Percentiles rank a stretch among this genome's conserved stretches.
phyloP scores from a whole-genome alignment of 2,797 vertebrate species.

The Tarsius wallacei region DNA sequence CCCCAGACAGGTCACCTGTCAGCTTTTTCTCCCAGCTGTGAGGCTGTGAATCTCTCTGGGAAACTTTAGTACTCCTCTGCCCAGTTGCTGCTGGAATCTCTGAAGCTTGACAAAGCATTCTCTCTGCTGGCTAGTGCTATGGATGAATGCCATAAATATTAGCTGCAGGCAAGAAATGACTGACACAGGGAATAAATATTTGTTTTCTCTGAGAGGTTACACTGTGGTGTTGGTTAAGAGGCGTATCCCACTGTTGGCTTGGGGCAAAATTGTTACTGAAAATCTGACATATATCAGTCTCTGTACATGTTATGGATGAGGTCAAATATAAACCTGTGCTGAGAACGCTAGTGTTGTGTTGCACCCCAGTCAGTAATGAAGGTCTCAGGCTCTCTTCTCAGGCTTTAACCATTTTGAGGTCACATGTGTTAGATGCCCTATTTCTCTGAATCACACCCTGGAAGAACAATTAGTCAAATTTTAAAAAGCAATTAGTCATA shows the following conservation, averaged over 20 bases:
- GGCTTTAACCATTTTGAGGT: neutral
- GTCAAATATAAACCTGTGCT: slow-evolving; percentile 44
- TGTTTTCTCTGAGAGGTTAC: slow-evolving; percentile 75
- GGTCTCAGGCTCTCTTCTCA: neutral
- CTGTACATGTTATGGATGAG: slow-evolving; percentile 58
- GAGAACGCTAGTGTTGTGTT: accelerated
- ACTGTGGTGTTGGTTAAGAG: neutral
- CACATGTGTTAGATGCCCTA: neutral
- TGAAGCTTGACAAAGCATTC: accelerated
- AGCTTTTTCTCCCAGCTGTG: neutral
- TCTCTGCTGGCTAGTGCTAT: neutral
- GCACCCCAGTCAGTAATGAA: neutral
- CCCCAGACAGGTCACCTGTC: neutral
- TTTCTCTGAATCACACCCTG: slow-evolving; percentile 43
- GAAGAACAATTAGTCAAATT: neutral
- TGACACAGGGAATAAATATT: slow-evolving; percentile 56
- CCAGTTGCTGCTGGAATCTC: neutral
- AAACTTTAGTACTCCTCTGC: neutral
- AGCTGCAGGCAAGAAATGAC: slow-evolving; percentile 60
- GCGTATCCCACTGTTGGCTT: slow-evolving; percentile 74
- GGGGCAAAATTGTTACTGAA: slow-evolving; percentile 78
- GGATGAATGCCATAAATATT: neutral
- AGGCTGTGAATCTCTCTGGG: neutral
- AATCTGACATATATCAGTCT: slow-evolving; percentile 83
- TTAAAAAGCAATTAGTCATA: neutral